Percentiles rank a stretch among this genome's conserved stretches.
Evolutionary conservation across 2,888 invertebrate genomes (phyloP).

Genomic region (Drosophila lutescens): DNA sequence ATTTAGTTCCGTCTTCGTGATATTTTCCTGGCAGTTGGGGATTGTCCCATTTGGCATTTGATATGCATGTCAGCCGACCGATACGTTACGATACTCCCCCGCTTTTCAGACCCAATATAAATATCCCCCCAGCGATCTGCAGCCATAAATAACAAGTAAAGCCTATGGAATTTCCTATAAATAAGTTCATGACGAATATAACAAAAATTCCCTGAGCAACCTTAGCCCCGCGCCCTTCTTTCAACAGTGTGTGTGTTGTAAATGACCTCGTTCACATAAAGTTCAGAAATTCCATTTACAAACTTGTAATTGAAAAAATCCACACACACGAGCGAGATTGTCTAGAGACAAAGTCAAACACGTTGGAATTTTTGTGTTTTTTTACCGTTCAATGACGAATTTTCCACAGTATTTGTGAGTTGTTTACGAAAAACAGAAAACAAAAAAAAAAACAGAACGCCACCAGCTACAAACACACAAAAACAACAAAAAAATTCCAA

Average conservation of each 20-base stretch:
- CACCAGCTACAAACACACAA: conserved; percentile 52
- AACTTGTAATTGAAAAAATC: conserved; percentile 76
- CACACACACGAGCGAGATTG: conserved; percentile 44
- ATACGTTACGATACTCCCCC: conserved; percentile 41
- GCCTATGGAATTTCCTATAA: conserved; percentile 75
- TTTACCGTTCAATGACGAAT: conserved; percentile 76
- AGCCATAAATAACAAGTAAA: conserved; percentile 71
- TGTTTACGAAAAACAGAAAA: conserved; percentile 58
- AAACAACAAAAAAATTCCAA: conserved; percentile 50
- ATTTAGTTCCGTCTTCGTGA: conserved; percentile 18
- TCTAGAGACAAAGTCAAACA: conserved; percentile 61
- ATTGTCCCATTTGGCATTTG: conserved; percentile 42
- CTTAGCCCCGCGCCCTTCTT: conserved; percentile 34
- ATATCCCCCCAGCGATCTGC: conserved; percentile 33
- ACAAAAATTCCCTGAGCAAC: conserved; percentile 35
- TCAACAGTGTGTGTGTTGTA: conserved; percentile 54
- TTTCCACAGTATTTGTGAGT: conserved; percentile 47
- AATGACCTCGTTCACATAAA: conserved; percentile 77
- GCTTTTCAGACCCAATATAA: neutral
- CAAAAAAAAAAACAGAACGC: conserved; percentile 57
- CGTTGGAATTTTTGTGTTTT: conserved; percentile 63
- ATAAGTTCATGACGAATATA: conserved; percentile 71
- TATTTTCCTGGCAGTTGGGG: conserved; percentile 16
- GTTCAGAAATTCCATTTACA: conserved; percentile 76
- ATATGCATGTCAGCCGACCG: conserved; percentile 62